phyloP scores from a whole-genome alignment of 2,113 vertebrate species.

The Psammodynastes pulverulentus region DNA sequence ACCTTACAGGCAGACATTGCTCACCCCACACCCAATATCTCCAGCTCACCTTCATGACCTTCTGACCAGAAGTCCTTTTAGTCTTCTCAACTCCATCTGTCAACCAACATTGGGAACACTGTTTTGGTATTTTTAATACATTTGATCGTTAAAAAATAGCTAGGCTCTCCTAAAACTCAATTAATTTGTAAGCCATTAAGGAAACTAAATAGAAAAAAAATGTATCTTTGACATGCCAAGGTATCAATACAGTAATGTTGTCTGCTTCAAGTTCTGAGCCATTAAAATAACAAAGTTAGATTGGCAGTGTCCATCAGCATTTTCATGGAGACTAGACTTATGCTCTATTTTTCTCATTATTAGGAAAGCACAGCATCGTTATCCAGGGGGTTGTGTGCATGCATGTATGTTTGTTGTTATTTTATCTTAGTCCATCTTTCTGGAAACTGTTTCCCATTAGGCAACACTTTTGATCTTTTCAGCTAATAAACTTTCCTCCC shows the following conservation, averaged over 20 bases:
- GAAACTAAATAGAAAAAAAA: constrained; percentile 61
- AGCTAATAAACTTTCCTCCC: not conserved
- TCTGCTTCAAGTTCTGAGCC: constrained; percentile 50
- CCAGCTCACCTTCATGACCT: not conserved
- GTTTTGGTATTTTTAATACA: not conserved
- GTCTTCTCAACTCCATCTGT: not conserved
- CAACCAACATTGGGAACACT: not conserved
- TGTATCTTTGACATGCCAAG: constrained; percentile 55
- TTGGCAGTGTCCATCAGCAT: constrained; percentile 22
- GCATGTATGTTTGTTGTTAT: not conserved
- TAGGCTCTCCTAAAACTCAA: constrained; percentile 43
- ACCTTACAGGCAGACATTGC: not conserved
- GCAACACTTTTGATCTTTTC: not conserved
- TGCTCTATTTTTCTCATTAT: constrained; percentile 29
- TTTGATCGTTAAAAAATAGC: constrained; percentile 41
- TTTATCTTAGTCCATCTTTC: constrained; percentile 2
- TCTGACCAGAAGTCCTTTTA: not conserved
- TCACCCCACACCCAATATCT: not conserved
- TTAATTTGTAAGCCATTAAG: constrained; percentile 64
- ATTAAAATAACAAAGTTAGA: constrained; percentile 59
- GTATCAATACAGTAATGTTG: constrained; percentile 54
- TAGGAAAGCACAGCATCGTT: constrained; percentile 26
- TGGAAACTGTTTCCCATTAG: constrained; percentile 19
- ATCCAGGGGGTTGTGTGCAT: not conserved
- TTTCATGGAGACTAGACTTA: constrained; percentile 10